A percentile compares a stretch with the other conserved stretches of the same genome.
These are phyloP conservation scores for Bergia puertoricense DNA, from an alignment of 92 coral and sea anemone species.

Conservation along the genomic window DNA sequence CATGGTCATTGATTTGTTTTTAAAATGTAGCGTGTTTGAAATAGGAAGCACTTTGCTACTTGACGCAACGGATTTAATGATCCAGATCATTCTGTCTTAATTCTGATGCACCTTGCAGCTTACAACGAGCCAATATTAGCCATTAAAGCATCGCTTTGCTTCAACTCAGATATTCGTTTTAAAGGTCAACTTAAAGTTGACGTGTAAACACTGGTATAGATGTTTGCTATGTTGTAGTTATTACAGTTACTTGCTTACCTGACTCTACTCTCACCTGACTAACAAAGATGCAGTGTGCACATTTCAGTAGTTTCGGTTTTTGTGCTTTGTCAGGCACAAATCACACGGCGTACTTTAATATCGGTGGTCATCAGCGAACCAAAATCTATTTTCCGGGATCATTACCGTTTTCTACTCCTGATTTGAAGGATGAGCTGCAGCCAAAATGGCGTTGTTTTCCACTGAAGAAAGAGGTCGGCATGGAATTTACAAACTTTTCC, in stretches of 20 bases:
- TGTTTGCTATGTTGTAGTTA: conserved; percentile 12
- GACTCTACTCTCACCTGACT: not conserved
- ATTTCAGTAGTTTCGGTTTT: not conserved
- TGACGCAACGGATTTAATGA: conserved; percentile 30
- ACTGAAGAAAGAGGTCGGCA: conserved; percentile 20
- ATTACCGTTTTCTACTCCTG: conserved; percentile 35
- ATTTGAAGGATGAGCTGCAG: conserved; percentile 16
- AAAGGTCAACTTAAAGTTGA: conserved; percentile 27
- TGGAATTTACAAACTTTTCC: conserved; percentile 8
- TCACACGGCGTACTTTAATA: not conserved
- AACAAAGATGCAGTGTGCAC: conserved; percentile 3
- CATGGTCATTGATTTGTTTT: conserved; percentile 18
- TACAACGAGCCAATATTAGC: conserved; percentile 21
- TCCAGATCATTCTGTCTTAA: not conserved
- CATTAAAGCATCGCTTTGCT: conserved; percentile 22
- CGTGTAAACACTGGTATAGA: conserved; percentile 21
- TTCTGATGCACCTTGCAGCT: conserved; percentile 24
- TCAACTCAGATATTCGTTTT: conserved; percentile 17
- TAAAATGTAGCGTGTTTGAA: conserved; percentile 28
- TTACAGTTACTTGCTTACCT: not conserved
- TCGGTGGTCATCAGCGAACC: conserved; percentile 15
- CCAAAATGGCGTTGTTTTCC: conserved; percentile 23
- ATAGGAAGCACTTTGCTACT: conserved; percentile 8
- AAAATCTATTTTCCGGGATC: conserved; percentile 39
- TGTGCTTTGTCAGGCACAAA: conserved; percentile 12